Evolutionary conservation across 2,797 vertebrate genomes (phyloP).

Genomic region (Notolabrus celidotus): DNA sequence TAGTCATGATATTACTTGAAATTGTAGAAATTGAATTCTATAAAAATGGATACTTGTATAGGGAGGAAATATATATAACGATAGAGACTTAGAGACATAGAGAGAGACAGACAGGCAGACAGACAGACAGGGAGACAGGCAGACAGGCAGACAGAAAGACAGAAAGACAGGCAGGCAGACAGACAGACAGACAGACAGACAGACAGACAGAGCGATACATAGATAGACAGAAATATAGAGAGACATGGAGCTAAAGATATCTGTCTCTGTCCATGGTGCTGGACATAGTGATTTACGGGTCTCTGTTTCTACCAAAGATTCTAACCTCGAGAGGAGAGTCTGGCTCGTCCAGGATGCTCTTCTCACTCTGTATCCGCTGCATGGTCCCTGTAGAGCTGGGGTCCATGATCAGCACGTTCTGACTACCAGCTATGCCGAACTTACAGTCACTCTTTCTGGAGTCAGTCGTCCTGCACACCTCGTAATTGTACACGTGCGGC

Average conservation of each 20-base stretch:
- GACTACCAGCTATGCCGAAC: conserved; percentile 53
- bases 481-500: conserved; percentile 39
- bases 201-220: conserved; percentile 34
- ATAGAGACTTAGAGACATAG: too few species aligned
- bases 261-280: conserved; percentile 53
- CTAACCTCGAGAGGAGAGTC: conserved; percentile 51
- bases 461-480: conserved; percentile 56
- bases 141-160: conserved; percentile 1
- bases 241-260: conserved; percentile 4
- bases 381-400: conserved; percentile 65
- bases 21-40: too few species aligned
- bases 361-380: conserved; percentile 58
- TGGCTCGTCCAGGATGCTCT: conserved; percentile 64
- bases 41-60: too few species aligned
- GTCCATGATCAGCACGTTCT: conserved; percentile 70
- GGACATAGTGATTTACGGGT: neutral
- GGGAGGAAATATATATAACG: too few species aligned
- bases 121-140: too few species aligned
- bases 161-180: neutral
- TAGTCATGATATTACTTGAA: too few species aligned
- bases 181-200: conserved; percentile 19
- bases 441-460: conserved; percentile 58
- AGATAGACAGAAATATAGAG: conserved; percentile 23
- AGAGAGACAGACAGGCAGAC: too few species aligned
- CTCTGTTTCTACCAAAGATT: neutral